phyloP scores from a whole-genome alignment of 2,888 invertebrate species.

The Plebejus anna region DNA sequence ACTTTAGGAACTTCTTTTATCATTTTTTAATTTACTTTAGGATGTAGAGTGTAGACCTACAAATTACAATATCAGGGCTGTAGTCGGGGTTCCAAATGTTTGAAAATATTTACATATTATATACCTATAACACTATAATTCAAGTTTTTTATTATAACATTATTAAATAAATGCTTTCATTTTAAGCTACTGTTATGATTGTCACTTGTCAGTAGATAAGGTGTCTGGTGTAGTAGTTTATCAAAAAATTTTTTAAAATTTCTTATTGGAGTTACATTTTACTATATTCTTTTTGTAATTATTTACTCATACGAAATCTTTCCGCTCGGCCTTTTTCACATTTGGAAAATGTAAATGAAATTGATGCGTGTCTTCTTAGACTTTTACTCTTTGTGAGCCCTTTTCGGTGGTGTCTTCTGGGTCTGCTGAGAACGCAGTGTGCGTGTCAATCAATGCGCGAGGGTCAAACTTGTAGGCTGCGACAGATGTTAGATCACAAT shows the following conservation, averaged over 20 bases:
- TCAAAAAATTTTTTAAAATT: neutral
- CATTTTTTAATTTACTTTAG: neutral
- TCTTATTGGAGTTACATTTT: neutral
- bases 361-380: neutral
- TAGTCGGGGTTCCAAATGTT: no score
- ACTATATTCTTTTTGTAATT: neutral
- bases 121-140: no score
- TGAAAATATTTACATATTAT: neutral
- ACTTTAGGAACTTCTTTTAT: neutral
- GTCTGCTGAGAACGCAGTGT: constrained; percentile 32
- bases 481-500: constrained; percentile 79
- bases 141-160: no score
- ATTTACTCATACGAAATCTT: neutral
- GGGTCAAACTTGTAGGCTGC: constrained; percentile 51
- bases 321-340: neutral
- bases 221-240: neutral
- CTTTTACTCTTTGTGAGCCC: neutral
- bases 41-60: no score
- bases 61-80: no score
- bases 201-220: neutral
- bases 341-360: neutral
- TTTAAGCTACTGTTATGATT: neutral
- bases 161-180: neutral
- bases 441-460: constrained; percentile 36
- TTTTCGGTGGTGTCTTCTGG: neutral